phyloP scores from a whole-genome alignment of 2,797 vertebrate genomes.

The Remorina albescens region DNA sequence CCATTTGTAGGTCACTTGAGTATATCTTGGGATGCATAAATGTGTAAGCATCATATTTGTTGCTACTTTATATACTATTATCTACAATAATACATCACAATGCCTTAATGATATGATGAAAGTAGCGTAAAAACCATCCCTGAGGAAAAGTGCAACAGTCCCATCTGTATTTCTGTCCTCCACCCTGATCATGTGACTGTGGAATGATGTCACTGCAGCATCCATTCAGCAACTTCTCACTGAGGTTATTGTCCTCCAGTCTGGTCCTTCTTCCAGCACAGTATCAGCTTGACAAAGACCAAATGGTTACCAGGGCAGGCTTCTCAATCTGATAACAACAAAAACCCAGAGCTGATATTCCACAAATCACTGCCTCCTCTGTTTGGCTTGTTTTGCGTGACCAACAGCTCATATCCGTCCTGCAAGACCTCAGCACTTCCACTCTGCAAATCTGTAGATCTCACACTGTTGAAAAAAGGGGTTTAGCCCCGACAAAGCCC shows the following conservation, averaged over 20 bases:
- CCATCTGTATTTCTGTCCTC: conserved; percentile 14
- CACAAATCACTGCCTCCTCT: conserved; percentile 7
- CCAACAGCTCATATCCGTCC: not conserved
- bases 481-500: conserved; percentile 43
- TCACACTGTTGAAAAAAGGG: not conserved
- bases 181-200: conserved; percentile 60
- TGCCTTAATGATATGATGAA: not conserved
- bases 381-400: conserved; percentile 21
- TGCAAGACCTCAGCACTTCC: not conserved
- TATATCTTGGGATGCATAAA: not conserved
- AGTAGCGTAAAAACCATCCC: not conserved
- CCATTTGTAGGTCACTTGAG: no score
- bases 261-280: conserved; percentile 9
- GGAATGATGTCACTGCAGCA: conserved; percentile 68
- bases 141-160: conserved; percentile 2
- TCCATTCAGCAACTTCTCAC: conserved; percentile 51
- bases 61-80: not conserved
- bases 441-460: not conserved
- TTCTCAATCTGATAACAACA: not conserved
- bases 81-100: not conserved
- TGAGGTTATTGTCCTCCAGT: conserved; percentile 38
- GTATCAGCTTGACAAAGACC: conserved; percentile 17
- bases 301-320: not conserved
- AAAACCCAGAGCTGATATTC: not conserved
- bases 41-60: not conserved